These are phyloP conservation scores for Bombus breviceps DNA, from an alignment of 1,140 invertebrate species.

Conservation along the genomic window DNA sequence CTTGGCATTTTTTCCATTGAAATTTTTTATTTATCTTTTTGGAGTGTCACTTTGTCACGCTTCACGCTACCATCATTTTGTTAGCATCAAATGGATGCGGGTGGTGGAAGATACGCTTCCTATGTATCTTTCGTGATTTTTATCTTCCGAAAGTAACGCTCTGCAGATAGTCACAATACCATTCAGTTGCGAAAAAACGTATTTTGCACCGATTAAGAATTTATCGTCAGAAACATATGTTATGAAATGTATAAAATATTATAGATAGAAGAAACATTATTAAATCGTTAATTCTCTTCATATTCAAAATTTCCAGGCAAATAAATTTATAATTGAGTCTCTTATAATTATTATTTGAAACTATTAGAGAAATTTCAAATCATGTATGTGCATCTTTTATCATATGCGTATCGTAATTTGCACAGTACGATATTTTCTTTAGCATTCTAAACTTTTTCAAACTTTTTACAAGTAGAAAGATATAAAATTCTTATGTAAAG, in stretches of 20 bases:
- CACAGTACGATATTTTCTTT: too few species aligned
- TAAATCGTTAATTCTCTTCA: not conserved
- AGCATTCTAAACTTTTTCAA: not conserved
- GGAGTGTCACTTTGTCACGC: slow-evolving; percentile 34
- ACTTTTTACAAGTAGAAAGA: not conserved
- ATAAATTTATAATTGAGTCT: too few species aligned
- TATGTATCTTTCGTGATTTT: slow-evolving; percentile 39
- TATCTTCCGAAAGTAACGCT: slow-evolving; percentile 32
- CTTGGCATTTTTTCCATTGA: slow-evolving; percentile 9
- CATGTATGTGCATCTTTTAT: too few species aligned
- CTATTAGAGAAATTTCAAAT: too few species aligned
- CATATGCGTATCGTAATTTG: too few species aligned
- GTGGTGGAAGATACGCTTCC: slow-evolving; percentile 14
- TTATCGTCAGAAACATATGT: not conserved
- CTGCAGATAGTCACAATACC: not conserved
- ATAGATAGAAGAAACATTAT: too few species aligned
- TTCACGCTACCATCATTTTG: slow-evolving; percentile 13
- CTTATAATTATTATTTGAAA: too few species aligned
- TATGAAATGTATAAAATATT: not conserved
- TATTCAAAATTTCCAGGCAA: not conserved
- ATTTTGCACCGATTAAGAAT: slow-evolving; percentile 10
- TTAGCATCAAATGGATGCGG: slow-evolving; percentile 19
- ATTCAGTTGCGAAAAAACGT: not conserved
- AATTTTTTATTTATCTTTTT: slow-evolving; percentile 32
- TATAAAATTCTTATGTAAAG: not conserved